phyloP scores from a whole-genome alignment of 2,888 invertebrate species.

The Lepeophtheirus nordmannii region DNA sequence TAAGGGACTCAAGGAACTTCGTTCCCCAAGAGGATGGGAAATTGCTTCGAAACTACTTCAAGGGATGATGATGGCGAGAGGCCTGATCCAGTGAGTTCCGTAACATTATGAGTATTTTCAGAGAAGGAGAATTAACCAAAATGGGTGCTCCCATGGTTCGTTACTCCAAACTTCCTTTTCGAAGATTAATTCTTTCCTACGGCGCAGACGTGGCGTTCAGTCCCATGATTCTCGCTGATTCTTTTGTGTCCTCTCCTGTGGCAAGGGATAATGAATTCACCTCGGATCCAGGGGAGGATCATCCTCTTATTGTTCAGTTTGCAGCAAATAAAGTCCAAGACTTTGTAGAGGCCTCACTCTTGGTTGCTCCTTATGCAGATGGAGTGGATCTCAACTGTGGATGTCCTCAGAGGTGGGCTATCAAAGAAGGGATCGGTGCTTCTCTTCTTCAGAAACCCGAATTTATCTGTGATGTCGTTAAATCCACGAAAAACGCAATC shows the following conservation, averaged over 20 bases:
- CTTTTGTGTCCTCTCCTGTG: conserved; percentile 71
- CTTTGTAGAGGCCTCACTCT: conserved; percentile 37
- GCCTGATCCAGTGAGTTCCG: too few relatives aligned
- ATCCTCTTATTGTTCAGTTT: conserved; percentile 82
- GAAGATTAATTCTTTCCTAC: conserved; percentile 57
- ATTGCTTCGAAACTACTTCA: too few relatives aligned
- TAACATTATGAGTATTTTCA: too few relatives aligned
- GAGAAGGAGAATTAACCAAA: conserved; percentile 47
- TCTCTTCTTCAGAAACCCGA: conserved; percentile 67
- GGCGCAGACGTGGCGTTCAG: conserved; percentile 78
- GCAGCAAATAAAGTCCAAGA: conserved; percentile 69
- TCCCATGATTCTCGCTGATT: conserved; percentile 91
- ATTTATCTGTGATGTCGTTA: conserved; percentile 60
- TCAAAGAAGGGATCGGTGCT: conserved; percentile 75
- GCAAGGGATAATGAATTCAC: conserved; percentile 69
- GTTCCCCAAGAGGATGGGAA: too few relatives aligned
- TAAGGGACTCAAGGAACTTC: too few relatives aligned
- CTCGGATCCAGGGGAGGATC: conserved; percentile 50
- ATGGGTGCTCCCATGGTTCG: conserved; percentile 92
- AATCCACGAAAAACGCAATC: conserved; percentile 54
- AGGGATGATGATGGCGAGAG: too few relatives aligned
- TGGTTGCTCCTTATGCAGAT: conserved; percentile 50
- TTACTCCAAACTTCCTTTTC: conserved; percentile 51
- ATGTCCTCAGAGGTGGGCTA: conserved; percentile 90
- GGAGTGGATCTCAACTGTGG: conserved; percentile 95